Evolutionary conservation across 2,888 invertebrate species (phyloP).

Genomic region (Drosophila merina): DNA sequence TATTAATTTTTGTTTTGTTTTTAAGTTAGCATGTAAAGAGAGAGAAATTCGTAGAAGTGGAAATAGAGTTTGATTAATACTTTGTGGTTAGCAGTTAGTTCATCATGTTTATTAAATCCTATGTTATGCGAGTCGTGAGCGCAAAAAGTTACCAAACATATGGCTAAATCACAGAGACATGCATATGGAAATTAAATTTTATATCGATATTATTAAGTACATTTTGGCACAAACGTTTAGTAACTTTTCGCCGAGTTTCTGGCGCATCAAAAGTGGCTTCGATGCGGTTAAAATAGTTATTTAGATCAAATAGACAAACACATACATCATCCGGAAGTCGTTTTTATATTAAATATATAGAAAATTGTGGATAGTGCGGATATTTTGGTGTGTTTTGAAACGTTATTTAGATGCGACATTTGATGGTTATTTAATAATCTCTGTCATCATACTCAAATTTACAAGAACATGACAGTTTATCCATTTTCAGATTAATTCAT

Average conservation of each 20-base stretch:
- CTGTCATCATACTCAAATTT: constrained; percentile 53
- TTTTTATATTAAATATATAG: constrained; percentile 18
- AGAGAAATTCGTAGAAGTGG: constrained; percentile 73
- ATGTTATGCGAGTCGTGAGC: constrained; percentile 58
- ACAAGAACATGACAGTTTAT: constrained; percentile 65
- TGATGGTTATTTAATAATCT: constrained; percentile 67
- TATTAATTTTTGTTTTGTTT: constrained; percentile 23
- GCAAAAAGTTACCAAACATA: constrained; percentile 76
- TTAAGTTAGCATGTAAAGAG: constrained; percentile 77
- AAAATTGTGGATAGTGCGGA: constrained; percentile 66
- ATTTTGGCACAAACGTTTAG: constrained; percentile 59
- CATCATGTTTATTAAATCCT: constrained; percentile 37
- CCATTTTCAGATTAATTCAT: constrained; percentile 42
- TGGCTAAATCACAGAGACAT: constrained; percentile 59
- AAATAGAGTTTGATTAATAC: constrained; percentile 74
- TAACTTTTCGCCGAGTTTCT: constrained; percentile 59
- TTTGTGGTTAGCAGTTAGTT: constrained; percentile 75
- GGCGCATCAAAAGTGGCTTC: constrained; percentile 19
- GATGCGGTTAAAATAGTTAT: constrained; percentile 32
- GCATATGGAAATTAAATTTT: constrained; percentile 33
- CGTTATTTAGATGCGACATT: constrained; percentile 73
- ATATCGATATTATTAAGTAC: not conserved
- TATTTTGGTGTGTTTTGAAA: constrained; percentile 49
- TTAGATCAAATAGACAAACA: constrained; percentile 58
- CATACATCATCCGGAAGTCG: constrained; percentile 49